Base-by-base conservation (phyloP, 1,140 invertebrate genomes). In the Tetramorium alpestre region DNA sequence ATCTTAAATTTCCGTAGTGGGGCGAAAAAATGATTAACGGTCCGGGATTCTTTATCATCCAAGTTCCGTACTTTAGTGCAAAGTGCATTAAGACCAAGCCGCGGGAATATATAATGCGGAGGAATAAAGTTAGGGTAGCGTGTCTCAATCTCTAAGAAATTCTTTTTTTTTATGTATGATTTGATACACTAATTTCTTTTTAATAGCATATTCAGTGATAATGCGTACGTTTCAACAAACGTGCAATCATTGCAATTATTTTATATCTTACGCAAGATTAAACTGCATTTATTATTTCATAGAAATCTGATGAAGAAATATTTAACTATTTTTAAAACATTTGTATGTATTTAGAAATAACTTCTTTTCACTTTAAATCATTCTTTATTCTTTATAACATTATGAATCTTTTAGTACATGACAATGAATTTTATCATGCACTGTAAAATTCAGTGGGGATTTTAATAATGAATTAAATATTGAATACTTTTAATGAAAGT, bases 1-100 rank as follows among this genome's bases (percentile, higher is more conserved):
- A 84, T 84, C 80, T 84, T 84, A 84, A 84, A 84, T 84, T 84
- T 84, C 80, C 70, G 80, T 60, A 60, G 25, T 54, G 16, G 54
- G 80, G 41, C 80, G 80, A 84, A 84, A 84, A 84, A 84, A 84
- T 84, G 80, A 84, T 84, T 84, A 84, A 84, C 80, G 69, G 69
- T 75, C 25, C 25, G 51, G 41, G 41, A 33, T 84, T 84, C 80
- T 84, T 84, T 84, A 84, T 84, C 69, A n/a, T 60, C 41, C n/a
- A 84, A 84, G 67, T 84, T 82, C 75, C 80, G 41, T 33, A 33
- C 69, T 75, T 62, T 38, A 49, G 41, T 16, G 54, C 54, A 47
- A 73, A 75, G 54, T 60, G 28, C 25, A 84, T 84, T 84, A 84
- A 84, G 69, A 84, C 41, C 69, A 33, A 58, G 38, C 54, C 65